A percentile compares a stretch with the other conserved stretches of the same genome.
Conservation (phyloP, 2,888 invertebrate genomes). For the Eupithecia pulchellata region DNA sequence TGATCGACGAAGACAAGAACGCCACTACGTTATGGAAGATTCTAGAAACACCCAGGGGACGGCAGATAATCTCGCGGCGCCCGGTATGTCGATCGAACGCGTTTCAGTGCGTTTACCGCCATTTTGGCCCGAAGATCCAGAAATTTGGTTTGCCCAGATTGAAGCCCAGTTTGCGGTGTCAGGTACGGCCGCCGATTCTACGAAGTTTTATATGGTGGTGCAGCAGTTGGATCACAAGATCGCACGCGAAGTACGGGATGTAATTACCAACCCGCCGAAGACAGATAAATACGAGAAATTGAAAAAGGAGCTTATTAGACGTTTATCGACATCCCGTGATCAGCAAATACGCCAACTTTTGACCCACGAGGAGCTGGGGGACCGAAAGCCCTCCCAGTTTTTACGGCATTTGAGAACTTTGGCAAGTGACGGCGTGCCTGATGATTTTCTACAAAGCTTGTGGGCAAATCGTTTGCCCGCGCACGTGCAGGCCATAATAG, state of each 20-base stretch:
- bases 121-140: background rate
- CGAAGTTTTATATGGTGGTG: background rate
- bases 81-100: too few species aligned
- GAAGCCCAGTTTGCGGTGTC: slow-evolving; percentile 3
- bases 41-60: too few species aligned
- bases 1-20: too few species aligned
- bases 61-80: too few species aligned
- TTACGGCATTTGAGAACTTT: too few species aligned
- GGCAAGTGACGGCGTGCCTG: background rate
- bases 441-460: background rate
- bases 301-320: too few species aligned
- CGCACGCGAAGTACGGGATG: background rate
- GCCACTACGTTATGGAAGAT: too few species aligned
- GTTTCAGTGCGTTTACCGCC: too few species aligned
- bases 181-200: background rate
- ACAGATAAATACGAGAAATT: background rate
- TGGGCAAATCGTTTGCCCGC: background rate
- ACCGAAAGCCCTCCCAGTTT: too few species aligned
- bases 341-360: too few species aligned
- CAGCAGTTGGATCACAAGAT: background rate
- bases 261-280: background rate
- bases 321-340: too few species aligned
- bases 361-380: too few species aligned
- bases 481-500: background rate
- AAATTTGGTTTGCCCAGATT: slow-evolving; percentile 9